Base-by-base conservation (phyloP, 2,797 vertebrate genomes). In the Phoxinus dragarum region DNA sequence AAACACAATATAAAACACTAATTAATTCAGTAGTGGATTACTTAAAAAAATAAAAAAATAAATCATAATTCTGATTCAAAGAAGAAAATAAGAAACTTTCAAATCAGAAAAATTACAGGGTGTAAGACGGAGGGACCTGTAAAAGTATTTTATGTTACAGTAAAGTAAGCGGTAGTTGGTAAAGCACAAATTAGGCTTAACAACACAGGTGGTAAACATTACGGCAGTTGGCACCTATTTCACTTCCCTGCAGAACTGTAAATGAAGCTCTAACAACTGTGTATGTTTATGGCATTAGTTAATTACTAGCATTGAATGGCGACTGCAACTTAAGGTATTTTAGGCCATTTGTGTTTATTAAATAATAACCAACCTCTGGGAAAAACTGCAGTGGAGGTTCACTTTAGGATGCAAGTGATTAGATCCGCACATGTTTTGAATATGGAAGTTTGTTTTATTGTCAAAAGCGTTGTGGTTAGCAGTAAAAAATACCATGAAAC, bases 221-320 rank as follows among this genome's bases (percentile, higher is more conserved):
- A 92, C 80, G 71, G 49, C 52, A 76, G 31, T 81, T 94, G 92
- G 93, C 94, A 93, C 87, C 87, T 92, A 88, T 87, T 88, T 77
- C 9, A 86, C 86, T 91, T 93, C 88, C 83, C 86, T 82, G 87
- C 86, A 89, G 86, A 85, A 89, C 85, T 88, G 85, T 85, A 88
- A 93, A 90, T 91, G 82, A 87, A 92, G 90, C 86, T 71, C 81
- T 85, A 89, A 91, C 88, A 90, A 85, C 86, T 86, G 21, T 81
- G 69, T 84, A 68, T 66, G 83, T 92, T 93, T 92, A 89, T 88
- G 82, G 86, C 85, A 72, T 78, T 84, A 85, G 67, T 86, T 86
- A 89, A 93, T 90, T 86, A 88, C 81, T 91, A 86, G 75, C 67
- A 59, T 82, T 69, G n/a, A 86, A 34, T 86, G 34, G 44, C 80